Percentiles rank a stretch among this genome's conserved stretches.
Conservation (phyloP, 2,797 vertebrate genomes). For the Anguilla megastoma region DNA sequence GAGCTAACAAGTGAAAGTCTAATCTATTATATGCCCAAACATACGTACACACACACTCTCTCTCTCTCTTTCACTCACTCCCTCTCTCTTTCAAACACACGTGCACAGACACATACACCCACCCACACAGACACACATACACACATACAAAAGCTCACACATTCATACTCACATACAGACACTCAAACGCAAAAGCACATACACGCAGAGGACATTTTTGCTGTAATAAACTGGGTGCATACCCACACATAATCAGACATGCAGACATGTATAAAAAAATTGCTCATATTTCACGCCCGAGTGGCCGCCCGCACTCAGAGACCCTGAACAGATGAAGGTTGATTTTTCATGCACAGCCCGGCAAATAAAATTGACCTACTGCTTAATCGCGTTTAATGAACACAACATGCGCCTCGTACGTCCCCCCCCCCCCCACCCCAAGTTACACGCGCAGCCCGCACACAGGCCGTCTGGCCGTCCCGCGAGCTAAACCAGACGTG, state of each 20-base stretch:
- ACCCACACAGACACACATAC: not conserved
- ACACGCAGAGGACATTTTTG: conserved; percentile 31
- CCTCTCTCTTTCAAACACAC: not conserved
- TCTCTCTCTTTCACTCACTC: too few relatives aligned
- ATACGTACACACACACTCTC: not conserved
- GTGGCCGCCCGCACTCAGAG: conserved; percentile 47
- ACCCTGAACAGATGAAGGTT: conserved; percentile 58
- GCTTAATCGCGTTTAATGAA: conserved; percentile 76
- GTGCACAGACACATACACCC: not conserved
- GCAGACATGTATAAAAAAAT: conserved; percentile 58
- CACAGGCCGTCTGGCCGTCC: conserved; percentile 46
- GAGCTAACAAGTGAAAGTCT: not conserved
- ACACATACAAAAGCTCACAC: not conserved
- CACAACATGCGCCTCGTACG: conserved; percentile 65
- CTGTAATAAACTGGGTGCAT: conserved; percentile 43
- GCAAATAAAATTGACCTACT: conserved; percentile 71
- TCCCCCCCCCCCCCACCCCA: conserved; percentile 53
- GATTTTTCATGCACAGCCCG: conserved; percentile 59
- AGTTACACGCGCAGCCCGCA: conserved; percentile 27
- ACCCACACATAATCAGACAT: conserved; percentile 58
- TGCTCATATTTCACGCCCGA: conserved; percentile 62
- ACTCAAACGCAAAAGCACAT: not conserved
- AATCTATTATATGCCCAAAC: not conserved
- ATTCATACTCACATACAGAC: not conserved
- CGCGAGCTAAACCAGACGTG: conserved; percentile 58